phyloP scores from a whole-genome alignment of 30 jellyfish, hydroid and myxozoan genomes.

The Aurelia aurita region DNA sequence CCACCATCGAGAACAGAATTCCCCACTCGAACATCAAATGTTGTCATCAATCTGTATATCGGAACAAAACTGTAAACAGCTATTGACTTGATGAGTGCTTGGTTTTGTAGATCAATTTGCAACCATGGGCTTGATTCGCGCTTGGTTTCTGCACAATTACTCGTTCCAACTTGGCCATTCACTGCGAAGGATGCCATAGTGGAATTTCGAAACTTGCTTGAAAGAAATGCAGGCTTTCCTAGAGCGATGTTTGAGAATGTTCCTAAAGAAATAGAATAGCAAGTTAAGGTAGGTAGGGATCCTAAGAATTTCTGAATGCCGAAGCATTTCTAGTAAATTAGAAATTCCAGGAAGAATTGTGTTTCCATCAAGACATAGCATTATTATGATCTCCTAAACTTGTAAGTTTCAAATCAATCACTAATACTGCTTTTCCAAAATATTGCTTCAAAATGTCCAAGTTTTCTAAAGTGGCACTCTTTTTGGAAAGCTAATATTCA shows the following conservation, averaged over 20 bases:
- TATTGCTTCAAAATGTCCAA: too few relatives aligned
- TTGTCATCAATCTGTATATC: not conserved
- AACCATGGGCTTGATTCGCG: not conserved
- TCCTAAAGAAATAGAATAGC: too few relatives aligned
- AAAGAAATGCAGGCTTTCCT: not conserved
- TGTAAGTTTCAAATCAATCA: too few relatives aligned
- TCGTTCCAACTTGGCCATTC: not conserved
- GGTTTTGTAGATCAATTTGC: constrained; percentile 3
- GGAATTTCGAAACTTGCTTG: not conserved
- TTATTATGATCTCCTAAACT: too few relatives aligned
- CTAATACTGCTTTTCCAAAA: too few relatives aligned
- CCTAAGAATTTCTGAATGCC: too few relatives aligned
- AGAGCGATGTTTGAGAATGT: not conserved
- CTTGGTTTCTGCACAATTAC: not conserved
- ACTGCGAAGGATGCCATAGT: not conserved
- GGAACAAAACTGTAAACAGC: not conserved
- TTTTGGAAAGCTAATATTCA: too few relatives aligned
- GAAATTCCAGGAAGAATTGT: too few relatives aligned
- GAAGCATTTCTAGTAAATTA: too few relatives aligned
- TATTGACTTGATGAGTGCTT: not conserved
- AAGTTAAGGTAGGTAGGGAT: too few relatives aligned
- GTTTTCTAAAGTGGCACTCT: too few relatives aligned
- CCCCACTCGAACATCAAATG: not conserved
- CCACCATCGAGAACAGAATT: not conserved
- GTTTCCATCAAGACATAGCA: too few relatives aligned